Conservation (phyloP, 2,113 vertebrate species). For the Myotis brandtii region DNA sequence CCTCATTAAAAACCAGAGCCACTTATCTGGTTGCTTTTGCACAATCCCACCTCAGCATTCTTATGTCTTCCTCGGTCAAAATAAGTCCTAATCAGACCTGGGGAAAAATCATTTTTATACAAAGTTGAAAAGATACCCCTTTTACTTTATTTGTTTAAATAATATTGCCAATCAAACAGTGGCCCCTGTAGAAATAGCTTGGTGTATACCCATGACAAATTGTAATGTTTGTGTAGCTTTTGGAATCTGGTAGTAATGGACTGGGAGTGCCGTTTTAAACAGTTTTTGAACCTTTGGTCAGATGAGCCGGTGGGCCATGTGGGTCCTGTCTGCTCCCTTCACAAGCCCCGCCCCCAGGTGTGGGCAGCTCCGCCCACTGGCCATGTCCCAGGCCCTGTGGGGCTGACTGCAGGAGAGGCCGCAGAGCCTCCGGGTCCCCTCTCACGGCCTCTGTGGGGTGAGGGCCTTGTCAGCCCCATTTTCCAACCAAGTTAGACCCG, state of each 20-base stretch:
- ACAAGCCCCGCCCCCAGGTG: neutral
- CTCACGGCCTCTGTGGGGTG: neutral
- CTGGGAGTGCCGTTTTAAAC: neutral
- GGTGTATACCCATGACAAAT: neutral
- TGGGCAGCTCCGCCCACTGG: neutral
- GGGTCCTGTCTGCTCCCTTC: neutral
- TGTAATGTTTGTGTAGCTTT: neutral
- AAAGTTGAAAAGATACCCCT: neutral
- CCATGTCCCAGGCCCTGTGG: neutral
- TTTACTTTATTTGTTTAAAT: neutral
- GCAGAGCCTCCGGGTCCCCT: neutral
- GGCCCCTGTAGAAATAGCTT: neutral
- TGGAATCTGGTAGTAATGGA: neutral
- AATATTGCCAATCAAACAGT: neutral
- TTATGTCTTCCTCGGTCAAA: neutral
- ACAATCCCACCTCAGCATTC: neutral
- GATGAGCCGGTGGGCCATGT: accelerated
- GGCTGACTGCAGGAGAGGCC: neutral
- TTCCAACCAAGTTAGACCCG: accelerated
- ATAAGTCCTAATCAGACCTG: neutral
- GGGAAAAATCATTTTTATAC: neutral
- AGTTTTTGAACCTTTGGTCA: neutral
- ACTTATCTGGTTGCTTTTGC: neutral
- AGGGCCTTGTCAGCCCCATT: neutral
- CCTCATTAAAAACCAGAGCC: neutral